Conservation (phyloP, 2,888 invertebrate genomes). For the Diploptera punctata region DNA sequence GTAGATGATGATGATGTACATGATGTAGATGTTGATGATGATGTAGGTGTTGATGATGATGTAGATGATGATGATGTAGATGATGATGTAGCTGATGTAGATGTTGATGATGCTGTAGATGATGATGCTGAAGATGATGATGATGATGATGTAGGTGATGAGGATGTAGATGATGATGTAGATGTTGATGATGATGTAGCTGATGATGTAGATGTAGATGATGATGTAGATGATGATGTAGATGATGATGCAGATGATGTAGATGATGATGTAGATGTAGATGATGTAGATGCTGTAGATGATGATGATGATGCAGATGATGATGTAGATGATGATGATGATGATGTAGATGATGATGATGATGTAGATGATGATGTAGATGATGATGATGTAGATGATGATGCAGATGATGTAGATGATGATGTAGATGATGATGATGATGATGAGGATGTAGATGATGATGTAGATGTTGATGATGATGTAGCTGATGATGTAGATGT, state of each 20-base stretch:
- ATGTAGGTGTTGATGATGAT: neutral
- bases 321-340: constrained; percentile 2
- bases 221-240: constrained; percentile 3
- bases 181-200: constrained; percentile 11
- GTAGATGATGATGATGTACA: constrained; percentile 22
- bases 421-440: constrained; percentile 8
- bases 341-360: neutral
- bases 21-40: constrained; percentile 18
- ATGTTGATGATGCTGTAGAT: neutral
- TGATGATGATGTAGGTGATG: constrained; percentile 6
- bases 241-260: neutral
- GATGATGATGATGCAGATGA: constrained; percentile 11
- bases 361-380: constrained; percentile 1
- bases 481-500: neutral
- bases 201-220: constrained; percentile 19
- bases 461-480: too few species aligned
- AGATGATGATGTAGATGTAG: neutral
- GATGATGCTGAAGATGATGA: too few species aligned
- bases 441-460: neutral
- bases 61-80: neutral
- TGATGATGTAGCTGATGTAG: neutral
- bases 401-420: constrained; percentile 7
- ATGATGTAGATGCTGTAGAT: constrained; percentile 11
- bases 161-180: neutral
- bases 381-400: constrained; percentile 1